Evolutionary conservation across 2,797 vertebrate species (phyloP).

Genomic region (Paratrypauchen microcephalus): DNA sequence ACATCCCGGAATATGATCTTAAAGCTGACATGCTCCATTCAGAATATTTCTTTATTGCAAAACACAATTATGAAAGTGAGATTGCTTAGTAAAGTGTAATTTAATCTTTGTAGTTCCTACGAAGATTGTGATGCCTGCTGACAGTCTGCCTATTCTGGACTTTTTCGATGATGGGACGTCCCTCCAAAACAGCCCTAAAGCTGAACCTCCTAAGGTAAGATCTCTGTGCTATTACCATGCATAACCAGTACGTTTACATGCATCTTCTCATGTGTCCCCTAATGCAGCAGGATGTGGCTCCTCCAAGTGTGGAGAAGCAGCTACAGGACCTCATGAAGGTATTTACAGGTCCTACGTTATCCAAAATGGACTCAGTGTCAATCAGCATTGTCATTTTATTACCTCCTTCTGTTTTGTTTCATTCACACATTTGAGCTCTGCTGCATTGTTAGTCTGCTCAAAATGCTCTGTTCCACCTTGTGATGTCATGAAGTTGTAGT

Average conservation of each 20-base stretch:
- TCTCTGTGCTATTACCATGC: not conserved
- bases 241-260: not conserved
- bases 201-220: slow-evolving; percentile 43
- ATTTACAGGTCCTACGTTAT: slow-evolving; percentile 10
- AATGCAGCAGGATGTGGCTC: slow-evolving; percentile 51
- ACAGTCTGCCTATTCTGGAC: slow-evolving; percentile 64
- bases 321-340: slow-evolving; percentile 84
- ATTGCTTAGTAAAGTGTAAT: not conserved
- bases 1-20: not conserved
- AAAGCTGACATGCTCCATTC: not conserved
- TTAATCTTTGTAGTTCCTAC: slow-evolving; percentile 12
- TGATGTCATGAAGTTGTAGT: too few species aligned
- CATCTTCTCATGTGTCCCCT: not conserved
- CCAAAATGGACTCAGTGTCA: too few species aligned
- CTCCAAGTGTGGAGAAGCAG: slow-evolving; percentile 77
- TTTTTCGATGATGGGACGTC: slow-evolving; percentile 1
- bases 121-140: slow-evolving; percentile 71
- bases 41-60: not conserved
- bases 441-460: too few species aligned
- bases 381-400: too few species aligned
- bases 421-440: too few species aligned
- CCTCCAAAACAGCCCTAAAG: not conserved
- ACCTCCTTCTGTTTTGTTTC: too few species aligned
- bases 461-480: too few species aligned
- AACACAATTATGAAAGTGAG: not conserved